phyloP scores from a whole-genome alignment of 2,888 invertebrate genomes.

The Stegophylla sp. region DNA sequence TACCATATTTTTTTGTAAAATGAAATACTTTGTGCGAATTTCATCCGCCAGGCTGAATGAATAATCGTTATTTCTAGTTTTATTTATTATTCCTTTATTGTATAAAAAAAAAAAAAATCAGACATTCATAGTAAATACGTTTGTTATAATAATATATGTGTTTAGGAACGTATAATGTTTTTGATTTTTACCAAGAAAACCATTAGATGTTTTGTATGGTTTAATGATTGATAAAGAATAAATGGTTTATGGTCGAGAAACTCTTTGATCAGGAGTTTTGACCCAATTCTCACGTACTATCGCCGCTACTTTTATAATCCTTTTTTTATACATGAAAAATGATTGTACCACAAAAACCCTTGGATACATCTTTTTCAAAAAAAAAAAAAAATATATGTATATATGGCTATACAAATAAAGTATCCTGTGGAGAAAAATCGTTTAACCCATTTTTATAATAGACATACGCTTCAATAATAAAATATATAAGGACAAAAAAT shows the following conservation, averaged over 20 bases:
- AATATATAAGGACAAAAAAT: constrained; percentile 5
- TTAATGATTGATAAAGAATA: background rate
- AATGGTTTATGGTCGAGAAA: constrained; percentile 27
- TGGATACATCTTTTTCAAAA: background rate
- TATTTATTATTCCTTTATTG: background rate
- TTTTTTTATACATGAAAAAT: constrained; percentile 19
- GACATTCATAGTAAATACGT: background rate
- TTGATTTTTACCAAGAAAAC: constrained; percentile 4
- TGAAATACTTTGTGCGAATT: constrained; percentile 25
- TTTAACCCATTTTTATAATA: constrained; percentile 17
- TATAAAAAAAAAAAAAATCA: background rate
- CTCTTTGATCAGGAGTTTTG: background rate
- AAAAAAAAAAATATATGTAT: constrained; percentile 29
- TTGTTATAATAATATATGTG: background rate
- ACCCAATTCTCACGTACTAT: constrained; percentile 51
- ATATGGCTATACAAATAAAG: constrained; percentile 25
- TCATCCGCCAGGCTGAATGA: constrained; percentile 5
- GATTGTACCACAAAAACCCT: constrained; percentile 30
- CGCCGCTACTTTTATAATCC: constrained; percentile 34
- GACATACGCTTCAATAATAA: background rate
- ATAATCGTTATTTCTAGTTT: constrained; percentile 39
- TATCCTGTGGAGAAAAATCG: constrained; percentile 16
- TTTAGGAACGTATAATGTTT: background rate
- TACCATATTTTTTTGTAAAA: constrained; percentile 17
- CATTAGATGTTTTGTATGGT: background rate